phyloP scores from a whole-genome alignment of 1,140 invertebrate genomes.

The Philopotamus ludificatus region DNA sequence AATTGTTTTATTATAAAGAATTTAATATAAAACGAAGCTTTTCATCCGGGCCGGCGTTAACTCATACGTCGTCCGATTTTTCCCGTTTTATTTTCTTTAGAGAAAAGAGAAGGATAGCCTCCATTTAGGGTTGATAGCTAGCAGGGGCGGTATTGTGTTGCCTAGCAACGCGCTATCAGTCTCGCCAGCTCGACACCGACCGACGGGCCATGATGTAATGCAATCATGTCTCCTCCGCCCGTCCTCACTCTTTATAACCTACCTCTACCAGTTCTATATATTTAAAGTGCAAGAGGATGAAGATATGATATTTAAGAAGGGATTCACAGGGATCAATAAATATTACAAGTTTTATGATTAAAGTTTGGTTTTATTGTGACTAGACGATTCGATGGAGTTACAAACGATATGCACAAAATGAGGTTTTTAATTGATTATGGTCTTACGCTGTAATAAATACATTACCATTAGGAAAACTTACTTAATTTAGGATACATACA shows the following conservation, averaged over 20 bases:
- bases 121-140: too few relatives aligned
- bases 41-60: too few relatives aligned
- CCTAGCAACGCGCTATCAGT: slow-evolving; percentile 34
- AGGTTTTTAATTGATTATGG: slow-evolving; percentile 39
- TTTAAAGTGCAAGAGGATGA: neutral
- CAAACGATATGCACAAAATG: slow-evolving; percentile 43
- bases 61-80: too few relatives aligned
- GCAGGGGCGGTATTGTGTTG: too few relatives aligned
- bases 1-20: too few relatives aligned
- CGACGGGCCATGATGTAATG: slow-evolving; percentile 30
- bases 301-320: neutral
- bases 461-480: slow-evolving; percentile 37
- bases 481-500: slow-evolving; percentile 37
- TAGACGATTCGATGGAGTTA: slow-evolving; percentile 43
- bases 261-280: neutral
- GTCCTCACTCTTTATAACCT: neutral
- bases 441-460: slow-evolving; percentile 37
- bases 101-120: too few relatives aligned
- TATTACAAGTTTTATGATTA: slow-evolving; percentile 34
- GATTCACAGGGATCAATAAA: slow-evolving; percentile 24
- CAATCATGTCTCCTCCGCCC: slow-evolving; percentile 29
- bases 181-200: slow-evolving; percentile 18
- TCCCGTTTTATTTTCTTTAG: too few relatives aligned
- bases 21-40: too few relatives aligned
- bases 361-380: slow-evolving; percentile 43